These are phyloP conservation scores for Gymnocephalus cernua DNA, from an alignment of 2,113 vertebrate genomes.

Conservation along the genomic window DNA sequence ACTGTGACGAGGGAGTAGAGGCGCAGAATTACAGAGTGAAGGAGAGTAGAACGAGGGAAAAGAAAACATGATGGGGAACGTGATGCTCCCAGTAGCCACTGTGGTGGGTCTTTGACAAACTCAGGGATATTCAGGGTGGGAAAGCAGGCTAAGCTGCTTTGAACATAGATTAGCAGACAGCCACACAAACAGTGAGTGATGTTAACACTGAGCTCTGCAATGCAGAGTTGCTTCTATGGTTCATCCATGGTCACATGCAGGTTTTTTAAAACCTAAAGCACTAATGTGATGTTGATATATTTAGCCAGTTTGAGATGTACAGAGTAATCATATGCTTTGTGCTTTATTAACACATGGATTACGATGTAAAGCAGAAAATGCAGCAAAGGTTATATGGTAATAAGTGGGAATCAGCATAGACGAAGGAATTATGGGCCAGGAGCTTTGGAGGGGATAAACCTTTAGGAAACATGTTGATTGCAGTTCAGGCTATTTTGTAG, in stretches of 20 bases:
- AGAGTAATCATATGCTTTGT: slow-evolving; percentile 33
- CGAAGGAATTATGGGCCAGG: slow-evolving; percentile 25
- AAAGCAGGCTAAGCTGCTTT: slow-evolving; percentile 44
- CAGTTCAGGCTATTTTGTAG: slow-evolving; percentile 33
- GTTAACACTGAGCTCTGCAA: slow-evolving; percentile 24
- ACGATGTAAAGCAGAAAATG: slow-evolving; percentile 24
- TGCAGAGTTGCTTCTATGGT: neutral
- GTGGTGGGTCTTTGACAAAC: slow-evolving; percentile 43
- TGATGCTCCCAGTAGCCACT: slow-evolving; percentile 38
- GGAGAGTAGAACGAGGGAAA: slow-evolving; percentile 14
- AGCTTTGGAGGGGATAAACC: slow-evolving; percentile 41
- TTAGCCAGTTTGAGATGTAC: slow-evolving; percentile 39
- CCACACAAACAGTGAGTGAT: slow-evolving; percentile 23
- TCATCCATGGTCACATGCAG: neutral
- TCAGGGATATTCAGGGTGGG: slow-evolving; percentile 51
- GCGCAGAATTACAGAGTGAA: slow-evolving; percentile 26
- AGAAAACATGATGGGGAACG: slow-evolving; percentile 18
- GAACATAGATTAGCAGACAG: slow-evolving; percentile 60
- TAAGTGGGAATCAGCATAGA: neutral
- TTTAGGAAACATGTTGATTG: slow-evolving; percentile 39
- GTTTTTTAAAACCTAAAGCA: slow-evolving; percentile 33
- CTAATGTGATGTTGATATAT: slow-evolving; percentile 42
- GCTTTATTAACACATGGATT: slow-evolving; percentile 43
- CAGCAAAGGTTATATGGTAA: slow-evolving; percentile 24
- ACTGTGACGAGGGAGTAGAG: slow-evolving; percentile 43